Evolutionary conservation across 1,140 invertebrate species (phyloP), one percentile per base, ranked within the genome.

Genomic region (Lepidurus apus): DNA sequence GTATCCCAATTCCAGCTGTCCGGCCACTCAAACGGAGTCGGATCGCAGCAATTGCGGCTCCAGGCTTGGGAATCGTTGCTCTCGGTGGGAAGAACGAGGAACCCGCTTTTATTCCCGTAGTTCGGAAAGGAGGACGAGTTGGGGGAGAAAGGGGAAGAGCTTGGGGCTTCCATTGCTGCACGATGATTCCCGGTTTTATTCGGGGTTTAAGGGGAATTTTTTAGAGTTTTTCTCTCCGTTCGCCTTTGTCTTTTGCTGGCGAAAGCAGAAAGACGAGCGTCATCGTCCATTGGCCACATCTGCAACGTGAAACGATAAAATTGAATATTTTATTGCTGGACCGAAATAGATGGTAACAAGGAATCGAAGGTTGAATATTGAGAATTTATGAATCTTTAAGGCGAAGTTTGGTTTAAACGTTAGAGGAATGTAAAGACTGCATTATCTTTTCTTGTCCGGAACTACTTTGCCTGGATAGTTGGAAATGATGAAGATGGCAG

Each of bases 1-100:
- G 78, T 78, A 34, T 82, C 81, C 83, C 83, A 85, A 13, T 73
- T 43, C 74, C 73, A 79, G 43, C 34, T 13, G 8, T 76, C 78
- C 34, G 44, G 21, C 17, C 21, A 21, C 17, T 65, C 21, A 13
- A 65, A 65, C 17, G 17, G 53, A 65, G 5, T 65, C 53, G 21
- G 6, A 7, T 65, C 53, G 17, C 53, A 21, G 6, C 10, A 47
- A 47, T 47, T 17, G 45, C 6, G 53, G 53, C 21, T 1, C 53
- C 53, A 65, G 9, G 53, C 17, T 21, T 21, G 53, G 1, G 53
- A 65, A 65, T 21, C 53, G n/a, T 65, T 17, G 6, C 17, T 65
- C 7, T n/a, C 53, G 17, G 53, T 21, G 1, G 53, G 21, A 21
- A 5, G 53, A 21, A 7, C 21, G 17, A 6, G 17, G 13, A n/a